Evolutionary conservation across 2,888 invertebrate species (phyloP), one percentile per base, ranked within the genome.

Genomic region (Trichopoda pennipes): DNA sequence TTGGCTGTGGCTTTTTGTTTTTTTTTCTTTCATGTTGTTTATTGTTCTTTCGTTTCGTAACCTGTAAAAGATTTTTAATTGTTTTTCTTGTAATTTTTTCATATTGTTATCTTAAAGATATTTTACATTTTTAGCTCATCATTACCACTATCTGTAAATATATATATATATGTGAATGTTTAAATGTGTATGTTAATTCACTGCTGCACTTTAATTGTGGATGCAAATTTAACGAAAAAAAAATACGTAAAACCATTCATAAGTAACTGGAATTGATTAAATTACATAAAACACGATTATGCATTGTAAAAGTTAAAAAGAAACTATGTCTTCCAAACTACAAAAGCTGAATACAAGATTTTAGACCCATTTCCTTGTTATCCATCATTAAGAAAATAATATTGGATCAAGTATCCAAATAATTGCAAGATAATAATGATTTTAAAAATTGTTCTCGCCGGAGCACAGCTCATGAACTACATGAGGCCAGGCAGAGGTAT

Each of bases 61-160:
- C 79, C 69, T 81, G 82, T 75, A 75, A 60, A 82, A 83, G 83
- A 80, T 81, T 76, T 84, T 84, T 84, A 81, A 84, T 83, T 83
- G 81, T 84, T 83, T 84, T 79, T 77, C 80, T 68, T 82, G 82
- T 82, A 82, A 76, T 82, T 82, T 79, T 79, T 82, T 79, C 75
- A 76, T 82, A 79, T 79, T 82, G 82, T 82, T 82, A 79, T 82
- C 82, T 82, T 72, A 61, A 82, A 82, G 79, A 72, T 82, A 82
- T 82, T 82, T 82, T 82, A 75, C 82, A 82, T 82, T 82, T 69
- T 82, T 61, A 79, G 75, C 58, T 72, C 70, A 66, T 79, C 78
- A 81, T 78, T 81, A 81, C 78, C 78, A 75, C 73, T 70, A 73
- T 78, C 75, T 58, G 61, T 44, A 77, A 81, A 58, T 56, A 55